Percentiles rank a stretch among this genome's conserved stretches.
These are phyloP conservation scores for Mesorhabditis spiculigera DNA, from an alignment of 2,888 invertebrate genomes.

Conservation along the genomic window DNA sequence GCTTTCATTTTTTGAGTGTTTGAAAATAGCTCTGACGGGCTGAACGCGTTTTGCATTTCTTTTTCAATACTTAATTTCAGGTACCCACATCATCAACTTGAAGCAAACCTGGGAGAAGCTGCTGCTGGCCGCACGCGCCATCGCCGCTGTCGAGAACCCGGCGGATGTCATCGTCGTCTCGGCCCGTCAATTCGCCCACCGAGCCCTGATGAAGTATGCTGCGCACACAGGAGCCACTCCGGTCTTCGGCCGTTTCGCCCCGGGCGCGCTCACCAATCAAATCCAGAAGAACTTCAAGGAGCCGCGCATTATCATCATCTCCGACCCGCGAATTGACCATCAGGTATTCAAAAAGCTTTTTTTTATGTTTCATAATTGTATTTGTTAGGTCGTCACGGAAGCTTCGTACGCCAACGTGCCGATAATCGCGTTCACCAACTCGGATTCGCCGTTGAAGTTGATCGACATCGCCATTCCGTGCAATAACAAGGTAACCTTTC, in stretches of 20 bases:
- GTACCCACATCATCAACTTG: slow-evolving; percentile 89
- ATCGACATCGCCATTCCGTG: slow-evolving; percentile 98
- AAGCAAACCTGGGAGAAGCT: slow-evolving; percentile 98
- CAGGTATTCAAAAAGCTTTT: slow-evolving; percentile 11
- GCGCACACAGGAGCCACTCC: slow-evolving; percentile 68
- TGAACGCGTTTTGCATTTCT: background rate
- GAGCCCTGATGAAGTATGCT: slow-evolving; percentile 82
- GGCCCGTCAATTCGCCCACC: slow-evolving; percentile 87
- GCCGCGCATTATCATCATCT: slow-evolving; percentile 85
- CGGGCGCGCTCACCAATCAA: slow-evolving; percentile 92
- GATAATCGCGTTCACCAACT: slow-evolving; percentile 94
- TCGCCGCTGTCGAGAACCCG: slow-evolving; percentile 95
- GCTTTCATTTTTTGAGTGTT: too few relatives aligned
- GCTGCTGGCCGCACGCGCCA: slow-evolving; percentile 90
- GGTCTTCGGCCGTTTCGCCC: slow-evolving; percentile 96
- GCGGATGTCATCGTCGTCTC: slow-evolving; percentile 96
- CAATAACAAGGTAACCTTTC: slow-evolving; percentile 78
- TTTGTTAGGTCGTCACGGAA: slow-evolving; percentile 81
- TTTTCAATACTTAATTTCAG: slow-evolving; percentile 60
- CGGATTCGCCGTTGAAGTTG: slow-evolving; percentile 89
- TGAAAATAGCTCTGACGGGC: too few relatives aligned
- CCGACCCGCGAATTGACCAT: slow-evolving; percentile 76
- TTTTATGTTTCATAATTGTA: background rate
- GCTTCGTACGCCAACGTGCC: slow-evolving; percentile 98
- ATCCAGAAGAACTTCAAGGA: slow-evolving; percentile 93